Evolutionary conservation across 2,797 vertebrate species (phyloP), one percentile per base, ranked within the genome.

Genomic region (Brachyrhaphis roseni): DNA sequence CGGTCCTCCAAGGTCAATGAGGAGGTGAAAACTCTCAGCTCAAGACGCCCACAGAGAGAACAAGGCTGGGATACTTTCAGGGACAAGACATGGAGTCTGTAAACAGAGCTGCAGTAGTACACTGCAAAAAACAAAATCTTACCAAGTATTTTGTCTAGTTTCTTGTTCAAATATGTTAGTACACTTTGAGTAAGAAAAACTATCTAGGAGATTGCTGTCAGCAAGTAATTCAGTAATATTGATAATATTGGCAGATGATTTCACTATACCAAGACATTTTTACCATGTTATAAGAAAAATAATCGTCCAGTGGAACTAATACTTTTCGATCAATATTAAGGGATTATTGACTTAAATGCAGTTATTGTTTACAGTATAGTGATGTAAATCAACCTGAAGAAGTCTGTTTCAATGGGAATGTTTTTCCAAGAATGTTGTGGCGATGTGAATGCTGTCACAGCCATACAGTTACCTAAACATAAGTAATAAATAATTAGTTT

Each of bases 21-120:
- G 4, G 11, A 78, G 71, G 68, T 64, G 51, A 62, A 82, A 79
- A 47, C 53, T 26, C 53, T 89, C 55, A 71, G 75, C 64, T 82
- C 55, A 26, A 51, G 39, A 77, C 10, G 12, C 34, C 41, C 55
- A 18, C 46, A 20, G 57, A 74, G 78, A 28, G 46, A 43, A 45
- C 15, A 39, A 23, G 23, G 39, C 45, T 36, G 62, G 51, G 36
- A 23, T 11, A 26, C 77, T 41, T 49, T 53, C 7, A 53, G 18
- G 62, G 20, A 57, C 41, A 55, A 10, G 20, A 66, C 23, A 20
- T 39, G 8, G 47, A 62, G 47, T 43, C 34, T 49, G 43, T 46
- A 59, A 51, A 76, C 53, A 20, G n/a, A 34, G 16, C 3, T 43
- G 15, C 74, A 72, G 57, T 6, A 72, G 23, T 23, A 26, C 36